Evolutionary conservation across 2,113 vertebrate genomes (phyloP), one percentile per base, ranked within the genome.

Genomic region (Argyrosomus japonicus): DNA sequence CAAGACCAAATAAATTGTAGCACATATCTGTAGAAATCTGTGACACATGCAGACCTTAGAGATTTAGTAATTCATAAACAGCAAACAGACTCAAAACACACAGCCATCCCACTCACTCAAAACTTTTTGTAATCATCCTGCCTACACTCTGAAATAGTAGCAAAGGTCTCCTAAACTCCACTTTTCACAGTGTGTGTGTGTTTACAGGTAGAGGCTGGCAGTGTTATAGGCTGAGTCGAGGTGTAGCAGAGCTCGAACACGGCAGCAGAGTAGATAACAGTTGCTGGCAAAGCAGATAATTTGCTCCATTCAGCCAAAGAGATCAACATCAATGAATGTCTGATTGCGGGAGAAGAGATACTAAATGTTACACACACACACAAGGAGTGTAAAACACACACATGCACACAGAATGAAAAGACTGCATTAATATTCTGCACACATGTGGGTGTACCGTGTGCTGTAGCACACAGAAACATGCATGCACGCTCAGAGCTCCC

Each of bases 281-380:
- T 47, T 45, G 13, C 86, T 81, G 78, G 60, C 19, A 75, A 74
- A 77, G 81, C 73, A 77, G 75, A 29, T 86, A 63, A 88, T 93
- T 87, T 84, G 29, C 72, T 63, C 64, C 85, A 89, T 88, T 88
- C 88, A 88, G 50, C 68, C 68, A 40, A 80, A 77, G 25, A 67
- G 61, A 76, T 64, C 6, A 15, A 68, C 85, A 58, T 88, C 79
- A 89, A 87, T 88, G 74, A 73, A 48, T 23, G n/a, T 61, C 75
- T 90, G 85, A 91, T 92, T 91, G 82, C 87, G 76, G 79, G 7
- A 80, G 80, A 91, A 60, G 67, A 84, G 70, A 83, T 21, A 45
- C 74, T 68, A 69, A 85, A 70, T 19, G 2, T 36, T 15, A 19
- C 36, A 40, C 54, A 43, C 51, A 23, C 60, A 78, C 62, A 6